Conservation (phyloP, 2,888 invertebrate genomes). For the Harpalus rufipes region DNA sequence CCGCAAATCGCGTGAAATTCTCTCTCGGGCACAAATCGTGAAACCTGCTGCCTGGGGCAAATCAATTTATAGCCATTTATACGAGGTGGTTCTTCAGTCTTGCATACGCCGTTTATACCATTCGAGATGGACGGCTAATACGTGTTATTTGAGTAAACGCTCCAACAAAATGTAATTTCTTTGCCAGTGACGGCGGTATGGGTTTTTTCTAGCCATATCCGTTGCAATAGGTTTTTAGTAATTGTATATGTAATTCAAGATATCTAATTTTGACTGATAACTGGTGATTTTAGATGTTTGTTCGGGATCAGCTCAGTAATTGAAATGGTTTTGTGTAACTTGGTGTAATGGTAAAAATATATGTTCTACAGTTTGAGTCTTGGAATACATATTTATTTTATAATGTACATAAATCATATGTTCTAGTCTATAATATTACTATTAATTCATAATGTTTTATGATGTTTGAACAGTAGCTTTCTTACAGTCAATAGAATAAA, state of each 20-base stretch:
- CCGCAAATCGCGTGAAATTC: conserved; percentile 31
- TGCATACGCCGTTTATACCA: conserved; percentile 66
- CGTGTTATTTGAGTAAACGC: conserved; percentile 68
- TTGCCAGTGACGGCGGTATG: conserved; percentile 46
- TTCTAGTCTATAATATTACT: background rate
- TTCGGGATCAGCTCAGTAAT: background rate
- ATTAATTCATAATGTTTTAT: background rate
- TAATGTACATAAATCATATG: no score
- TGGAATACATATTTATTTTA: no score
- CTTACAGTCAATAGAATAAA: no score
- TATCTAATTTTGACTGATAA: conserved; percentile 20
- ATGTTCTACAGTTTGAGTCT: no score
- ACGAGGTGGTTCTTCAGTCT: conserved; percentile 61
- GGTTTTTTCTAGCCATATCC: conserved; percentile 40
- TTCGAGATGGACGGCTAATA: conserved; percentile 68
- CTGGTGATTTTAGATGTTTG: conserved; percentile 24
- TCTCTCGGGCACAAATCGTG: conserved; percentile 59
- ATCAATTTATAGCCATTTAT: conserved; percentile 68
- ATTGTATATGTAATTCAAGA: conserved; percentile 24
- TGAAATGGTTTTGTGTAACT: conserved; percentile 5
- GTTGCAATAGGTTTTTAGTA: conserved; percentile 31
- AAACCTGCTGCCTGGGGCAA: conserved; percentile 65
- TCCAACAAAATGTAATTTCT: conserved; percentile 65
- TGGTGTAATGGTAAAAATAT: no score
- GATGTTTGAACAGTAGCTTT: no score